Evolutionary conservation across 2,797 vertebrate genomes (phyloP).

Genomic region (Thripadectes ignobilis): DNA sequence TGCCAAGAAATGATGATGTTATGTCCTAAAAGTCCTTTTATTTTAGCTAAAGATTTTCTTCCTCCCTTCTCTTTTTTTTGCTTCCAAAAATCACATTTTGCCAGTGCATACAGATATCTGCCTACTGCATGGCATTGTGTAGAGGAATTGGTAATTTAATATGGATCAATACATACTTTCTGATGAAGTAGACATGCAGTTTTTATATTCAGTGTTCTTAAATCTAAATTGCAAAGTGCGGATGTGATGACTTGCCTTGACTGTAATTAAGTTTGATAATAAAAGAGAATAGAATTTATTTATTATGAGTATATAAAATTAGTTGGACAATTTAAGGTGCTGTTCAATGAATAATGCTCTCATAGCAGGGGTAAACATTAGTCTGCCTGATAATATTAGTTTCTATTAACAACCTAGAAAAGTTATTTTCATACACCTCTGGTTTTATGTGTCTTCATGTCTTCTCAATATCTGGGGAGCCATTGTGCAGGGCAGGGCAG

Average conservation of each 20-base stretch:
- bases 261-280: constrained; percentile 64
- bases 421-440: constrained; percentile 11
- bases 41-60: background rate
- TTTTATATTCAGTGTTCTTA: constrained; percentile 36
- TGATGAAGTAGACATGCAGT: constrained; percentile 1
- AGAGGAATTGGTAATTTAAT: constrained; percentile 11
- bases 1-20: background rate
- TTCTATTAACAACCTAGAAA: constrained; percentile 24
- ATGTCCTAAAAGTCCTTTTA: background rate
- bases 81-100: background rate
- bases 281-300: constrained; percentile 65
- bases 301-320: constrained; percentile 59
- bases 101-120: background rate
- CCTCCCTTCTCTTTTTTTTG: background rate
- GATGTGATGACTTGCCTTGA: constrained; percentile 33
- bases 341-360: constrained; percentile 51
- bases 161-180: background rate
- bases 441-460: background rate
- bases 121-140: background rate
- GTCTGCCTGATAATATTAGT: constrained; percentile 33
- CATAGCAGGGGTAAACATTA: constrained; percentile 45
- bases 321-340: constrained; percentile 53
- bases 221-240: constrained; percentile 33
- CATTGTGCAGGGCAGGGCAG: background rate
- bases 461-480: background rate